These are phyloP conservation scores for Gyrodactylus bullatarudis DNA, from an alignment of 1,140 invertebrate genomes.

Conservation along the genomic window DNA sequence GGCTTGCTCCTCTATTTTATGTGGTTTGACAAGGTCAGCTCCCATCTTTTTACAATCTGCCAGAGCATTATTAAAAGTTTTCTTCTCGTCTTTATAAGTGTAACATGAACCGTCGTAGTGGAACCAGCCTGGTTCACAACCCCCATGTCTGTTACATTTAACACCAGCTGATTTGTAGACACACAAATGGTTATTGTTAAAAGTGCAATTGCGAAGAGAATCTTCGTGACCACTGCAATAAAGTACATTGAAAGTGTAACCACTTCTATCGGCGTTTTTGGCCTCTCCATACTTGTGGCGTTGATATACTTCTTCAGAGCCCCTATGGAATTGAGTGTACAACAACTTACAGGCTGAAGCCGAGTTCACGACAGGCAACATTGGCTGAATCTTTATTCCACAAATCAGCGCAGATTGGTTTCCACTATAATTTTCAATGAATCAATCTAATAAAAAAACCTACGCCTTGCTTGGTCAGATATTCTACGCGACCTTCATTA, in stretches of 20 bases:
- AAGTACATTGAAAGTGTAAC: slow-evolving; percentile 8
- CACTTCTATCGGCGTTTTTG: background rate
- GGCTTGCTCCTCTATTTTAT: background rate
- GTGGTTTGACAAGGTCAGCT: background rate
- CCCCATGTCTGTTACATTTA: background rate
- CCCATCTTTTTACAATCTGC: background rate
- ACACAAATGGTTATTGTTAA: background rate
- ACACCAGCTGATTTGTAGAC: background rate
- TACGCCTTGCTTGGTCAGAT: background rate
- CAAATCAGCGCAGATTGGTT: background rate
- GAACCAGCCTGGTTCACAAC: background rate
- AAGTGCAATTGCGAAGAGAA: slow-evolving; percentile 10
- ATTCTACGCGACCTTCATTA: background rate
- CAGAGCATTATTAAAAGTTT: background rate
- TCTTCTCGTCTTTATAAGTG: background rate
- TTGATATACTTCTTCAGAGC: background rate
- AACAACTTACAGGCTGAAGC: background rate
- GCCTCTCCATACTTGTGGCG: no score
- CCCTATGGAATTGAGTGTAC: background rate
- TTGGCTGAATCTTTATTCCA: background rate
- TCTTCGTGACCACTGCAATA: slow-evolving; percentile 12
- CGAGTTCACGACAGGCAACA: background rate
- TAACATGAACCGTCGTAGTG: background rate
- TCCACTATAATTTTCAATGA: background rate
- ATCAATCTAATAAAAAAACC: background rate